Percentiles rank a stretch among this genome's conserved stretches.
These are phyloP conservation scores for Rhopalosiphum maidis DNA, from an alignment of 1,140 invertebrate genomes.

Conservation along the genomic window DNA sequence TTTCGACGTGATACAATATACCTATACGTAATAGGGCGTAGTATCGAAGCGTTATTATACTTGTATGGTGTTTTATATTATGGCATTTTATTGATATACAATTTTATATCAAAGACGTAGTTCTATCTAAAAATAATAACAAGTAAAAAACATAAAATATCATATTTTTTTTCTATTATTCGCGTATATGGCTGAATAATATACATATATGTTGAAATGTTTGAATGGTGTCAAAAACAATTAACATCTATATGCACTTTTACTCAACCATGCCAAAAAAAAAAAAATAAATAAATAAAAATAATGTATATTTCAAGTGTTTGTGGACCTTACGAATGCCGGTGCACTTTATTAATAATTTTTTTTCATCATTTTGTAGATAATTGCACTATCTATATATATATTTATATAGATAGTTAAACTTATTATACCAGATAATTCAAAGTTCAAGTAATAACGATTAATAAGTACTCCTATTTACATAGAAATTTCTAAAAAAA, in stretches of 20 bases:
- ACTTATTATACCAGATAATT: too few species aligned
- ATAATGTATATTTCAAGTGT: background rate
- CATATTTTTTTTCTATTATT: background rate
- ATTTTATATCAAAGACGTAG: background rate
- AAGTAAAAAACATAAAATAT: background rate
- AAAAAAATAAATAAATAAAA: background rate
- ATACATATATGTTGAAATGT: background rate
- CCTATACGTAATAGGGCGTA: background rate
- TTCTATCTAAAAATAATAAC: background rate
- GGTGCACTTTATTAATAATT: too few species aligned
- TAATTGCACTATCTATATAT: too few species aligned
- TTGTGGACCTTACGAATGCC: too few species aligned
- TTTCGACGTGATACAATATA: background rate
- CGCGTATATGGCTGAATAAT: background rate
- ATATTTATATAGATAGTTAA: too few species aligned
- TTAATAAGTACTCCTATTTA: too few species aligned
- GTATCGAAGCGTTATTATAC: background rate
- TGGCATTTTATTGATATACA: background rate
- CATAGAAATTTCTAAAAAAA: too few species aligned
- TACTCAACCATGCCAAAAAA: background rate
- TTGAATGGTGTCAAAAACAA: background rate
- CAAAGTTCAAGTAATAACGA: too few species aligned
- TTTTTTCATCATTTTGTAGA: too few species aligned
- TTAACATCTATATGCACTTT: background rate
- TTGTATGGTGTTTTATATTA: background rate